Evolutionary conservation across 2,888 invertebrate genomes (phyloP).

Genomic region (Linnaemya tessellans): DNA sequence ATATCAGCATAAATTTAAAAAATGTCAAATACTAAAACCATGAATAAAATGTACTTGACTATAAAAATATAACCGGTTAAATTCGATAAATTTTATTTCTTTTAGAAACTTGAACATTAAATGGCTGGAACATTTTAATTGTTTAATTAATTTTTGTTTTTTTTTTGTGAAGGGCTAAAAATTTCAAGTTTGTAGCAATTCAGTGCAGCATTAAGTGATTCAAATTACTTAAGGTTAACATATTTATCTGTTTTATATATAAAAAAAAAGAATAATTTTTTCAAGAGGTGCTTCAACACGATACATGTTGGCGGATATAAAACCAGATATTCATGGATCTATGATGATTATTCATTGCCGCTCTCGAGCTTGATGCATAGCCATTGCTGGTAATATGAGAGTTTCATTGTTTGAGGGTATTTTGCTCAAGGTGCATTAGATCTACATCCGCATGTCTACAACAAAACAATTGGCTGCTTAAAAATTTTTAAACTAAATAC

Average conservation of each 20-base stretch:
- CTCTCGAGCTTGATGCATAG: too few relatives aligned
- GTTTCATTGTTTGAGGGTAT: too few relatives aligned
- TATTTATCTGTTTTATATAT: neutral
- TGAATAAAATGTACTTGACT: slow-evolving; percentile 26
- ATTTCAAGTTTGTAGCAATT: neutral
- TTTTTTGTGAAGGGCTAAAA: slow-evolving; percentile 4
- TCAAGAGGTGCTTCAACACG: neutral
- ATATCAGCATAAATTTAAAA: slow-evolving; percentile 46
- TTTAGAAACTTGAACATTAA: slow-evolving; percentile 9
- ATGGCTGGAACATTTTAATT: slow-evolving; percentile 20
- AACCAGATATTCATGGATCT: too few relatives aligned
- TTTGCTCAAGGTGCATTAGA: too few relatives aligned
- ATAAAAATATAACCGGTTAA: neutral
- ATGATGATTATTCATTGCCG: too few relatives aligned
- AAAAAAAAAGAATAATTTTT: neutral
- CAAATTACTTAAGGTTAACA: neutral
- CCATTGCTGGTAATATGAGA: too few relatives aligned
- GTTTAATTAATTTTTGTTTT: neutral
- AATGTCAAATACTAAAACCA: slow-evolving; percentile 31
- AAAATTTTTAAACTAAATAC: too few relatives aligned
- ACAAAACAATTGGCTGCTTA: too few relatives aligned
- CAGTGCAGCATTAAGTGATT: neutral
- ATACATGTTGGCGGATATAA: neutral
- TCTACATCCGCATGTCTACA: too few relatives aligned
- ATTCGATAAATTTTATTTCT: slow-evolving; percentile 18